phyloP scores from a whole-genome alignment of 2,113 vertebrate species.

The Aramus guarauna region DNA sequence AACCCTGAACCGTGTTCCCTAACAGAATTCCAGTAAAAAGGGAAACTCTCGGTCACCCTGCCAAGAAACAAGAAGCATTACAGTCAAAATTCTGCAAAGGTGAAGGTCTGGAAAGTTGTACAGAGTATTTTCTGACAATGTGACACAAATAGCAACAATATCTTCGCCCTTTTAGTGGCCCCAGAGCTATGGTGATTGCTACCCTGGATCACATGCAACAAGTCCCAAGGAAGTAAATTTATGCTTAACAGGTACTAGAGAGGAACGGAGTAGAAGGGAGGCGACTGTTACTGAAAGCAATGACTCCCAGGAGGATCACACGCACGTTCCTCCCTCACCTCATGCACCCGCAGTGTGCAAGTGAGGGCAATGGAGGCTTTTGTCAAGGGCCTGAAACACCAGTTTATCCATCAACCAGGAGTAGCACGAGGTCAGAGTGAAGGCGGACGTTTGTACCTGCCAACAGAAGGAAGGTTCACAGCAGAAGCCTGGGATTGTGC shows the following conservation, averaged over 20 bases:
- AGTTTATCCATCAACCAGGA: neutral
- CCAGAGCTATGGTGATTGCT: neutral
- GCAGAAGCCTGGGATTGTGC: neutral
- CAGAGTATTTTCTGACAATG: neutral
- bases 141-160: neutral
- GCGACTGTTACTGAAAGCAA: neutral
- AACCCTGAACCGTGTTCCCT: neutral
- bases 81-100: neutral
- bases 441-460: accelerated
- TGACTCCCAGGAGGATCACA: neutral
- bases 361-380: neutral
- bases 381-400: neutral
- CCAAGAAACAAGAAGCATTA: neutral
- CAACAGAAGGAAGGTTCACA: neutral
- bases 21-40: neutral
- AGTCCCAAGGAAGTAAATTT: neutral
- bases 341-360: neutral
- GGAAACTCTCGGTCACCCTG: neutral
- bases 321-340: accelerated
- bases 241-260: neutral
- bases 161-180: neutral
- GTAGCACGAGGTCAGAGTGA: neutral
- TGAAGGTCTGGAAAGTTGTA: neutral
- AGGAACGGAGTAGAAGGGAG: neutral
- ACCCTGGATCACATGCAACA: neutral